Base-by-base conservation (phyloP, 2,113 vertebrate species). In the Antidorcas marsupialis region DNA sequence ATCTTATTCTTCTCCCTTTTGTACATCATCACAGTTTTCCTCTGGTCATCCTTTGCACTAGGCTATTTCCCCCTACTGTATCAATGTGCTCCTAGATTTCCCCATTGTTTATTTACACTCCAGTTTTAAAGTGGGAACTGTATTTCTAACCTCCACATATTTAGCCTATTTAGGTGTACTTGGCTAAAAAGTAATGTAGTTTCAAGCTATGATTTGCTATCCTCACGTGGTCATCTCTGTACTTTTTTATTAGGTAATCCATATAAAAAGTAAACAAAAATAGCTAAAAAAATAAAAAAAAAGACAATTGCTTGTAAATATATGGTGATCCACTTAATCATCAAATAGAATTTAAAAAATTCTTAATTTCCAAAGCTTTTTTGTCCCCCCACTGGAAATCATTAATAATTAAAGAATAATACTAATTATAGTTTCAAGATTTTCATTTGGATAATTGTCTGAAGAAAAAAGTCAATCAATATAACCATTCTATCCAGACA, bases 1-100 rank as follows among this genome's bases (percentile, higher is more conserved):
- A 98, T 98, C 96, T 95, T 96, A 91, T 97, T 98, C 96, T 96
- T 92, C 94, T 94, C 82, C 95, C 94, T 98, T 98, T 98, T 98
- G 96, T 97, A 74, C 62, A 85, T 76, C 94, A 94, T 90, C 96
- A 97, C 97, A 97, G 95, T 98, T 98, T 98, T 97, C 97, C 95
- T 95, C 97, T 97, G 94, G 97, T 98, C 97, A 97, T 98, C 97
- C 96, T 96, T 97, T 97, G 96, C 91, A 91, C 96, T 97, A 74
- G 96, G 87, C 95, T 89, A 50, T 98, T 97, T 96, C 74, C 89
- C 84, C 89, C 39, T 85, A 91, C 91, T 62, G 16, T 95, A 95
- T 94, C 91, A 62, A 53, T 94, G 97, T 94, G 76, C 92, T 96
- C 64, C 84, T 97, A 95, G 95, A 6, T 39, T 87, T 98, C 91